Percentiles rank a stretch among this genome's conserved stretches.
phyloP scores from a whole-genome alignment of 1,140 invertebrate species.

The Bursaphelenchus mucronatus region DNA sequence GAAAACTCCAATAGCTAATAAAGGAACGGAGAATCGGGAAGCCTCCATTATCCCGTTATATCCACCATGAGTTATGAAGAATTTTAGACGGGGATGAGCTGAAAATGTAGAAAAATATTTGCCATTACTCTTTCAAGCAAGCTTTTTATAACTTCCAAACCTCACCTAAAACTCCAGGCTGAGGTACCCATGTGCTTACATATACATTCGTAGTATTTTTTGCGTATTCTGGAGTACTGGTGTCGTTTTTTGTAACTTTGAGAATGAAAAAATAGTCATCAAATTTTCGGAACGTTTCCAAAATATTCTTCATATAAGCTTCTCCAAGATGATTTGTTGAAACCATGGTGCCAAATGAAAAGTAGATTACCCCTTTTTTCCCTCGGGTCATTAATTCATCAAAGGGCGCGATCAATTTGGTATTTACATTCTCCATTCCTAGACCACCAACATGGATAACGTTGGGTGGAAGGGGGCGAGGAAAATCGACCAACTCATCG shows the following conservation, averaged over 20 bases:
- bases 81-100: conserved; percentile 30
- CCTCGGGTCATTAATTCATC: conserved; percentile 33
- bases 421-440: conserved; percentile 16
- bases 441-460: conserved; percentile 38
- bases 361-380: conserved; percentile 25
- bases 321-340: conserved; percentile 21
- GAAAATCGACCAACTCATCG: conserved; percentile 42
- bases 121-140: no score
- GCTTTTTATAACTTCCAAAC: no score
- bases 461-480: conserved; percentile 29
- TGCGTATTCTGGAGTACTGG: no score
- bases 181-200: no score
- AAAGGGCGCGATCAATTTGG: conserved; percentile 18
- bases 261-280: conserved; percentile 35
- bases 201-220: no score
- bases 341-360: conserved; percentile 34
- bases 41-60: conserved; percentile 44
- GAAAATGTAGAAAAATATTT: conserved; percentile 12
- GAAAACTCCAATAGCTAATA: conserved; percentile 39
- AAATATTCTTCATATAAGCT: conserved; percentile 26
- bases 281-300: conserved; percentile 23
- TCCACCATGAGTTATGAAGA: conserved; percentile 51
- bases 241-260: conserved; percentile 39
- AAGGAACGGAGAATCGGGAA: conserved; percentile 31
- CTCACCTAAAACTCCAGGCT: no score